phyloP scores from a whole-genome alignment of 2,797 vertebrate genomes.

The Ptychadena robeensis region DNA sequence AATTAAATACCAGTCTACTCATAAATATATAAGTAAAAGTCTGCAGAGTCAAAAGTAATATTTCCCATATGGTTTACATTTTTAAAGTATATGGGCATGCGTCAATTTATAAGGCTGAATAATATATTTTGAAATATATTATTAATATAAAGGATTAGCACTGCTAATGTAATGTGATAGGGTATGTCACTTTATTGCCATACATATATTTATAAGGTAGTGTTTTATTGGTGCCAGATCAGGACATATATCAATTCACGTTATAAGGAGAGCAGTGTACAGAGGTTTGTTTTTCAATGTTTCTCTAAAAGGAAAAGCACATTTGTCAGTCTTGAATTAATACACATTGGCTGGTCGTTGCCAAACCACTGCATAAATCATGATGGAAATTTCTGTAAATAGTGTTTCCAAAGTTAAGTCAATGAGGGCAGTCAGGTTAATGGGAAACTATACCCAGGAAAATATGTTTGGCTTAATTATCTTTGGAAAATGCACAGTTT shows the following conservation, averaged over 20 bases:
- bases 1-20: conserved; percentile 69
- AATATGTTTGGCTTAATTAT: background rate
- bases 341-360: background rate
- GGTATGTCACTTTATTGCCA: conserved; percentile 34
- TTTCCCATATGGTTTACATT: conserved; percentile 65
- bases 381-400: background rate
- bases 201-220: conserved; percentile 35
- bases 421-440: conserved; percentile 3
- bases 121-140: conserved; percentile 68
- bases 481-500: background rate
- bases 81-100: conserved; percentile 59
- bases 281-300: background rate
- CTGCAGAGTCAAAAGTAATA: conserved; percentile 64
- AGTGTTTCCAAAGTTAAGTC: conserved; percentile 12
- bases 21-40: conserved; percentile 71
- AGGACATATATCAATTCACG: background rate
- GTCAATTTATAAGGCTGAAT: conserved; percentile 67
- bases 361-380: conserved; percentile 9
- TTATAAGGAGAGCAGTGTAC: background rate
- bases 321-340: background rate
- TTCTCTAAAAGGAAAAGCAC: conserved; percentile 5
- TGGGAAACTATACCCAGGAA: conserved; percentile 3
- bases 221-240: conserved; percentile 6
- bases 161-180: conserved; percentile 61
- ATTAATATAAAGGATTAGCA: conserved; percentile 66